phyloP scores from a whole-genome alignment of 2,797 vertebrate species.

The Myioborus melanocephalus region DNA sequence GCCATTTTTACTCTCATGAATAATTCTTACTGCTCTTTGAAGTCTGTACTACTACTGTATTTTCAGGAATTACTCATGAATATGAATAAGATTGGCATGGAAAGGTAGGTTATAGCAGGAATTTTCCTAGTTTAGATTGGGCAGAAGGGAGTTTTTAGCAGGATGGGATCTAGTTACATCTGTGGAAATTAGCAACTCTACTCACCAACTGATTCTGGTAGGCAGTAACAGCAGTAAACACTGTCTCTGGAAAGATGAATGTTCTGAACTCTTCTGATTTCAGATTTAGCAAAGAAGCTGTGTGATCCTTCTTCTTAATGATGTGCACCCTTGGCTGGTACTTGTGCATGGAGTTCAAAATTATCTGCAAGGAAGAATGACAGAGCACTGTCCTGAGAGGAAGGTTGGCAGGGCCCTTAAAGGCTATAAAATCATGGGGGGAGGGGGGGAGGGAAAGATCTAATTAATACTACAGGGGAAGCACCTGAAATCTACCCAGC shows the following conservation, averaged over 20 bases:
- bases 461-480: not conserved
- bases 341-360: constrained; percentile 99
- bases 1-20: not conserved
- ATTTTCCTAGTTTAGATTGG: not conserved
- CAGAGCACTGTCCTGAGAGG: not conserved
- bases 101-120: not conserved
- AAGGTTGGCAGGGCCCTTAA: not conserved
- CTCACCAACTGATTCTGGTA: constrained; percentile 99
- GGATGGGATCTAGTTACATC: not conserved
- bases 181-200: not conserved
- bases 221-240: constrained; percentile 96
- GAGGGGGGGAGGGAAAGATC: accelerated
- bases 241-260: constrained; percentile 95
- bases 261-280: constrained; percentile 98
- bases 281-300: constrained; percentile 93
- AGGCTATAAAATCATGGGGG: not conserved
- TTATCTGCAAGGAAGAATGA: constrained; percentile 81
- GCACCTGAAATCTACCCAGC: not conserved
- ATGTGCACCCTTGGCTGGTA: constrained; percentile 98
- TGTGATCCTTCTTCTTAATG: constrained; percentile 99
- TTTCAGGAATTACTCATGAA: not conserved
- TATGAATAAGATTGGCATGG: not conserved
- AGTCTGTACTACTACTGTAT: not conserved
- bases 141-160: not conserved
- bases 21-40: not conserved